A percentile compares a stretch with the other conserved stretches of the same genome.
Conservation (phyloP, 2,888 invertebrate genomes). For the Icerya purchasi region DNA sequence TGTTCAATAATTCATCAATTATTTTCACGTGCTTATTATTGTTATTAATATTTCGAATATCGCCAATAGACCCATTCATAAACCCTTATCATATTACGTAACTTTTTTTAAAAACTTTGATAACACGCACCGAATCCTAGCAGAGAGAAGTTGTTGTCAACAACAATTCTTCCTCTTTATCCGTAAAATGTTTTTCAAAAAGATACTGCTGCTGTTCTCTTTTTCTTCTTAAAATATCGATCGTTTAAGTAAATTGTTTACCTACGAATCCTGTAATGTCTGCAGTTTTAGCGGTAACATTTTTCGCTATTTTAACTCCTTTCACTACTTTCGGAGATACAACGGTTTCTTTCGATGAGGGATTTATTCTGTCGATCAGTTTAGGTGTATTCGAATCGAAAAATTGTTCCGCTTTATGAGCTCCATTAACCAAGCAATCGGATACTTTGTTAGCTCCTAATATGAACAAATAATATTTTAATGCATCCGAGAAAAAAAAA, state of each 20-base stretch:
- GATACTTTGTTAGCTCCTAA: conserved; percentile 42
- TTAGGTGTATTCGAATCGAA: conserved; percentile 38
- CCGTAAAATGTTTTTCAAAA: neutral
- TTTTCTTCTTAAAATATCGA: too few relatives aligned
- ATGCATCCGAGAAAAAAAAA: too few relatives aligned
- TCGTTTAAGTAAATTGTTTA: conserved; percentile 23
- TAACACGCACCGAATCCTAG: too few relatives aligned
- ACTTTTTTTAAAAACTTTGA: too few relatives aligned
- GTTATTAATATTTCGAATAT: too few relatives aligned
- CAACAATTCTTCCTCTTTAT: neutral
- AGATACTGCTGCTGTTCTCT: too few relatives aligned
- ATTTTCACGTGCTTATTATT: too few relatives aligned
- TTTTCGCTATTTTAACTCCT: conserved; percentile 38
- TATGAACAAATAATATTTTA: too few relatives aligned
- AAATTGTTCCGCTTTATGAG: conserved; percentile 38
- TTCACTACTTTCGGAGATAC: conserved; percentile 34
- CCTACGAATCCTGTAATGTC: conserved; percentile 43
- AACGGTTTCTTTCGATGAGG: conserved; percentile 27
- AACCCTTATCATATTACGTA: too few relatives aligned
- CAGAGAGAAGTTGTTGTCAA: neutral
- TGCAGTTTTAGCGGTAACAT: conserved; percentile 42
- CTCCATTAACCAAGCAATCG: conserved; percentile 40
- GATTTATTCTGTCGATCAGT: conserved; percentile 33
- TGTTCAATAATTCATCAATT: too few relatives aligned
- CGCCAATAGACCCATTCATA: too few relatives aligned